Evolutionary conservation across 1,140 invertebrate genomes (phyloP).

Genomic region (Akabosia matsudoensis): DNA sequence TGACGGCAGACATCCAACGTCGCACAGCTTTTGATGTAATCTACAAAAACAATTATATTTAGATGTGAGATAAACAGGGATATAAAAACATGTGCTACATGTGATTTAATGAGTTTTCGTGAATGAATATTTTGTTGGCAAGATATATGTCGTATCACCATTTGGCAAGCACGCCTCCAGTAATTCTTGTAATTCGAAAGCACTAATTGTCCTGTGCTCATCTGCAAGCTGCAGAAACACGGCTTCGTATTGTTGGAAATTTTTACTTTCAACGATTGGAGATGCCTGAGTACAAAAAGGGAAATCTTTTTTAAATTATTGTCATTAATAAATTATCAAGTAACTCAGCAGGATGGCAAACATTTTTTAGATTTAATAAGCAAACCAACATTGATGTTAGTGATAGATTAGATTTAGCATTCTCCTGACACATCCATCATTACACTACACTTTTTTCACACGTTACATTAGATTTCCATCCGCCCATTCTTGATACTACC

Average conservation of each 20-base stretch:
- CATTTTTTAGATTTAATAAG: too few relatives aligned
- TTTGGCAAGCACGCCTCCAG: slow-evolving; percentile 88
- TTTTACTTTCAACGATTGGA: slow-evolving; percentile 67
- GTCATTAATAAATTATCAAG: background rate
- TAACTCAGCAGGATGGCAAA: background rate
- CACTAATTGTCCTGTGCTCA: slow-evolving; percentile 79
- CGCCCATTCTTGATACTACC: background rate
- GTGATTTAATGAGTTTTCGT: background rate
- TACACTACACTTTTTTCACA: too few relatives aligned
- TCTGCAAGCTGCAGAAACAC: slow-evolving; percentile 86
- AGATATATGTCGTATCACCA: slow-evolving; percentile 56
- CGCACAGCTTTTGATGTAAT: slow-evolving; percentile 91
- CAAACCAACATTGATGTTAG: too few relatives aligned
- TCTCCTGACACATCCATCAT: background rate
- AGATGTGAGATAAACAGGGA: background rate
- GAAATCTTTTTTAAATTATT: slow-evolving; percentile 19
- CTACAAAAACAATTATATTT: slow-evolving; percentile 50
- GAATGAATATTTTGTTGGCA: background rate
- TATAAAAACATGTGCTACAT: background rate
- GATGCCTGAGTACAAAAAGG: slow-evolving; percentile 52
- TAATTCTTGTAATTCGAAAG: slow-evolving; percentile 86
- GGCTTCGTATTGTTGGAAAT: slow-evolving; percentile 80
- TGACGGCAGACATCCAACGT: slow-evolving; percentile 87
- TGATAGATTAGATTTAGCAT: too few relatives aligned
- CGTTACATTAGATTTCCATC: background rate